A percentile compares a stretch with the other conserved stretches of the same genome.
Evolutionary conservation across 2,113 vertebrate genomes (phyloP).

Genomic region (Vidua macroura): DNA sequence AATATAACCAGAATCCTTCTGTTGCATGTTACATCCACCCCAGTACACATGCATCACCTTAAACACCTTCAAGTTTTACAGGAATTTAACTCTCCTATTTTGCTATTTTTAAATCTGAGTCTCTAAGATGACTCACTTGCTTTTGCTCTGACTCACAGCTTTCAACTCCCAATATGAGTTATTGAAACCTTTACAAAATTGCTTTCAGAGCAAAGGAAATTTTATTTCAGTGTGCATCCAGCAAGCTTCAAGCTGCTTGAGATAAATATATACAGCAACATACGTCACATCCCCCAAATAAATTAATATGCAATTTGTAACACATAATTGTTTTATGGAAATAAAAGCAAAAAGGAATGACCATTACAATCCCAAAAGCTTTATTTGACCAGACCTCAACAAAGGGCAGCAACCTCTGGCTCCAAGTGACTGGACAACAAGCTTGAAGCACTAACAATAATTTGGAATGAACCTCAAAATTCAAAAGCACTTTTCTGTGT

Average conservation of each 20-base stretch:
- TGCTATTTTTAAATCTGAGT: not conserved
- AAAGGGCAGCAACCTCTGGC: not conserved
- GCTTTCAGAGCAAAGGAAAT: not conserved
- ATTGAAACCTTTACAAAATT: not conserved
- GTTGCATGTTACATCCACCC: not conserved
- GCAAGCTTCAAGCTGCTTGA: not conserved
- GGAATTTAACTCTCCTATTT: not conserved
- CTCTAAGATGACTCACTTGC: not conserved
- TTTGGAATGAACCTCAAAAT: not conserved
- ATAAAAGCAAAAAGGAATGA: not conserved
- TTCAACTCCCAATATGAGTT: not conserved
- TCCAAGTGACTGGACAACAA: not conserved
- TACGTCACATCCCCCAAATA: not conserved
- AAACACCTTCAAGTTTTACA: not conserved
- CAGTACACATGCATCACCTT: not conserved
- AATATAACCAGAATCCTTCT: not conserved
- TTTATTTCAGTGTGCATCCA: not conserved
- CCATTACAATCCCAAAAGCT: not conserved
- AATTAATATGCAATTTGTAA: not conserved
- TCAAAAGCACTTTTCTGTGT: not conserved
- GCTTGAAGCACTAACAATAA: not conserved
- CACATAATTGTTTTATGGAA: not conserved
- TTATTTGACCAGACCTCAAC: not conserved
- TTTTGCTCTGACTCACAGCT: conserved; percentile 37
- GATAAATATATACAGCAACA: not conserved